Percentiles rank a stretch among this genome's conserved stretches.
Evolutionary conservation across 1,140 invertebrate species (phyloP).

Genomic region (Drosophila insularis): DNA sequence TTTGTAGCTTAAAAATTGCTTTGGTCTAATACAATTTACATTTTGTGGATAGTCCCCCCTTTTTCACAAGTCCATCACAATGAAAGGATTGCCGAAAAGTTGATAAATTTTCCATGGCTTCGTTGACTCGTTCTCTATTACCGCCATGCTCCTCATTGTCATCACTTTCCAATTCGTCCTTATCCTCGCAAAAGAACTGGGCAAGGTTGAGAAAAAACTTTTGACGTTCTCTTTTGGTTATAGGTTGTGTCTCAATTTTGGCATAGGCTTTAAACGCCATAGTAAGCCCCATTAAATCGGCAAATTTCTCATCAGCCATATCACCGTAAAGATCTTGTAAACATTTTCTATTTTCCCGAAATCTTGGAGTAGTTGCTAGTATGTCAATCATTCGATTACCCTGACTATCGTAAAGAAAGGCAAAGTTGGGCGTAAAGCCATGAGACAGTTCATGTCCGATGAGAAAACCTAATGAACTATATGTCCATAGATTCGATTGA

Average conservation of each 20-base stretch:
- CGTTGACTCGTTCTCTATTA: conserved; percentile 47
- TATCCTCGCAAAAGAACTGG: conserved; percentile 48
- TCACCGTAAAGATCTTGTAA: not conserved
- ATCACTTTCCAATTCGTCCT: not conserved
- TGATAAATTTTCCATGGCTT: conserved; percentile 29
- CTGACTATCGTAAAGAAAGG: not conserved
- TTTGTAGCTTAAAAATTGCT: not conserved
- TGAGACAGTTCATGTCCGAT: conserved; percentile 57
- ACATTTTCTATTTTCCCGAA: not conserved
- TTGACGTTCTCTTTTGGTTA: not conserved
- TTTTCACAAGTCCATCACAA: not conserved
- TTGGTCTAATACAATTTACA: conserved; percentile 2
- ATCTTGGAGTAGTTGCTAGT: not conserved
- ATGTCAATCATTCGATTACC: not conserved
- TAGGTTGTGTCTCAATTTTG: not conserved
- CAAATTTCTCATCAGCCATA: conserved; percentile 40
- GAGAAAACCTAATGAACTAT: conserved; percentile 54
- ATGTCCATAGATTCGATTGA: conserved; percentile 27
- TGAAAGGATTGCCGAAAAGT: conserved; percentile 30
- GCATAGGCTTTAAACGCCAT: conserved; percentile 43
- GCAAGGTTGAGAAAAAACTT: conserved; percentile 55
- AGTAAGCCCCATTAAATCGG: conserved; percentile 43
- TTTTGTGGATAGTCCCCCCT: not conserved
- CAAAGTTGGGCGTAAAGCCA: conserved; percentile 35
- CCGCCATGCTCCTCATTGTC: conserved; percentile 21